Percentiles rank a stretch among this genome's conserved stretches.
Evolutionary conservation across 2,797 vertebrate genomes (phyloP).

Genomic region (Enteromius paludinosus): DNA sequence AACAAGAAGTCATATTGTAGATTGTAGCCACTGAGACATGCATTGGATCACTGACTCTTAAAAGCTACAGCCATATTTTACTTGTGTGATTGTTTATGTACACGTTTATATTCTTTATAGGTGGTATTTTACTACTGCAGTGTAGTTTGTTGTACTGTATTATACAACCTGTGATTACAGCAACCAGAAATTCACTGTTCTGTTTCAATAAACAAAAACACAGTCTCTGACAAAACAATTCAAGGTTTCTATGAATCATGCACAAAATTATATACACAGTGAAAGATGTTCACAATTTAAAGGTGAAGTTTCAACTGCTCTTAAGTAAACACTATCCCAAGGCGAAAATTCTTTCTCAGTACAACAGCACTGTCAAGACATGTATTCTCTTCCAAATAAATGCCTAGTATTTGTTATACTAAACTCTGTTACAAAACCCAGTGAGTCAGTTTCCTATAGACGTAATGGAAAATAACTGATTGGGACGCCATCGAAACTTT

Average conservation of each 20-base stretch:
- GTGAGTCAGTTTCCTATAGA: neutral
- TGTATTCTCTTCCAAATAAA: constrained; percentile 12
- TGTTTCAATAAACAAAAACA: neutral
- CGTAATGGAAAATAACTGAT: constrained; percentile 5
- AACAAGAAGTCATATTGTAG: neutral
- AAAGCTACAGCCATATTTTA: neutral
- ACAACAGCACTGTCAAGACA: constrained; percentile 7
- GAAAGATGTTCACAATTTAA: constrained; percentile 58
- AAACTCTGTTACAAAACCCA: constrained; percentile 9
- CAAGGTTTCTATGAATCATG: constrained; percentile 21
- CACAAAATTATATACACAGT: constrained; percentile 52
- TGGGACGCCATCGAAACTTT: neutral
- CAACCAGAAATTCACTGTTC: neutral
- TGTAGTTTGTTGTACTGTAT: constrained; percentile 3
- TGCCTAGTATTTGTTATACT: neutral
- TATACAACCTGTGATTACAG: constrained; percentile 1
- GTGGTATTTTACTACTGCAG: neutral
- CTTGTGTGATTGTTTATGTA: neutral
- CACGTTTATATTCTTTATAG: neutral
- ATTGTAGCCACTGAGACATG: constrained; percentile 5
- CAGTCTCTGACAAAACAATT: constrained; percentile 13
- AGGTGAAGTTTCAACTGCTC: neutral
- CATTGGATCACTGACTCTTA: constrained; percentile 5
- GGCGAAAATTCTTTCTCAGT: neutral
- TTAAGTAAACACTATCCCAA: constrained; percentile 9